Base-by-base conservation (phyloP, 2,888 invertebrate genomes). In the Trachelus iudaicus region DNA sequence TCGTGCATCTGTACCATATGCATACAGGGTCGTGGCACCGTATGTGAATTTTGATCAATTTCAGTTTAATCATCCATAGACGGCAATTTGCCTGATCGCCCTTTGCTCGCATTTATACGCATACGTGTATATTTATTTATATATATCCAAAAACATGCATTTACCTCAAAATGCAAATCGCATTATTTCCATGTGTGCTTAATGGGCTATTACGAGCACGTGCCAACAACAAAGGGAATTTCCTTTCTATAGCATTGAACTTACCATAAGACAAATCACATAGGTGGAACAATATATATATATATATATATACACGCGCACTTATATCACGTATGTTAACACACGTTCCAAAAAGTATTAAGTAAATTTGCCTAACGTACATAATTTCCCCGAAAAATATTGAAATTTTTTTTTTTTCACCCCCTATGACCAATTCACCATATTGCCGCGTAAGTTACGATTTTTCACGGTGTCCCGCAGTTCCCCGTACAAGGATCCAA, bases 171-270 rank as follows among this genome's bases (percentile, higher is more conserved):
- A 84, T 84, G 83, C 84, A 84, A 80, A 83, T 81, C 79, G 79
- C 80, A 77, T 82, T 84, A 84, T 83, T 84, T 84, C 82, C 82
- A 80, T 81, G 85, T 83, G 83, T 80, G 80, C 84, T 80, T 86
- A 86, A 87, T 86, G 82, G 87, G 80, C 88, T 87, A 88, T 88
- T 88, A 88, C 82, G 83, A 85, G 83, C 88, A 88, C 88, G 87
- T 85, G 86, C 82, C 83, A 77, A 81, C 85, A 80, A 85, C 86
- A 85, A 85, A 86, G 86, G 56, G 82, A 85, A 83, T 82, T 81
- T 80, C 81, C 76, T 78, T 71, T 1, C 31, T 35, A 34, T 35
- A 13, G 33, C 23, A 69, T 35, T n/a, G 76, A 76, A 23, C 56
- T 23, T 15, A 9, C 23, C 23, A 56, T 56, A 56, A 56, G 56